Conservation (phyloP, 2,888 invertebrate species). For the Heliconius hortense region DNA sequence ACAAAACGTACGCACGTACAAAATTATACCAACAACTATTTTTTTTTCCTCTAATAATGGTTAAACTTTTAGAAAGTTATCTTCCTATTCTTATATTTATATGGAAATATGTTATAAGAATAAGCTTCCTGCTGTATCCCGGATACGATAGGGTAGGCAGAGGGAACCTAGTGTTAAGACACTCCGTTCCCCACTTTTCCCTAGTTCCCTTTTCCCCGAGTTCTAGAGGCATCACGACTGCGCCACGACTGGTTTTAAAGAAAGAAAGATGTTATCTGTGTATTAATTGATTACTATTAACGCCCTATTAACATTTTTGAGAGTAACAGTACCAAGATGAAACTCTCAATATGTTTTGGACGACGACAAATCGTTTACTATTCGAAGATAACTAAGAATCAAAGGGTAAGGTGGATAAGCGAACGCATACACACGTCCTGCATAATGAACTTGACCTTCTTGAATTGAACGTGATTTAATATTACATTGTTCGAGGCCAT, state of each 20-base stretch:
- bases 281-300: not conserved
- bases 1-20: too few relatives aligned
- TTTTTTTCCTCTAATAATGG: too few relatives aligned
- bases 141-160: too few relatives aligned
- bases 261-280: too few relatives aligned
- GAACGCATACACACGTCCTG: slow-evolving; percentile 57
- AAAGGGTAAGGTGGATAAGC: slow-evolving; percentile 66
- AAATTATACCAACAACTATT: too few relatives aligned
- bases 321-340: slow-evolving; percentile 58
- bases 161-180: too few relatives aligned
- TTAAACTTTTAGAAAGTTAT: not conserved
- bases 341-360: slow-evolving; percentile 70
- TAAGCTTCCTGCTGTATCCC: too few relatives aligned
- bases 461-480: slow-evolving; percentile 48
- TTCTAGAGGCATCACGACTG: too few relatives aligned
- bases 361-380: slow-evolving; percentile 75
- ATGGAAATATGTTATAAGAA: not conserved
- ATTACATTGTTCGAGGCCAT: slow-evolving; percentile 1
- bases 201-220: too few relatives aligned
- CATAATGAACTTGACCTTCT: slow-evolving; percentile 68
- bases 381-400: slow-evolving; percentile 66
- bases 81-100: not conserved
- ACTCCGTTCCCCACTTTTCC: too few relatives aligned
- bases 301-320: slow-evolving; percentile 36
- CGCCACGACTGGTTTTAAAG: too few relatives aligned